These are phyloP conservation scores for Megalonaias nervosa DNA, from an alignment of 1,140 invertebrate genomes.

Conservation along the genomic window DNA sequence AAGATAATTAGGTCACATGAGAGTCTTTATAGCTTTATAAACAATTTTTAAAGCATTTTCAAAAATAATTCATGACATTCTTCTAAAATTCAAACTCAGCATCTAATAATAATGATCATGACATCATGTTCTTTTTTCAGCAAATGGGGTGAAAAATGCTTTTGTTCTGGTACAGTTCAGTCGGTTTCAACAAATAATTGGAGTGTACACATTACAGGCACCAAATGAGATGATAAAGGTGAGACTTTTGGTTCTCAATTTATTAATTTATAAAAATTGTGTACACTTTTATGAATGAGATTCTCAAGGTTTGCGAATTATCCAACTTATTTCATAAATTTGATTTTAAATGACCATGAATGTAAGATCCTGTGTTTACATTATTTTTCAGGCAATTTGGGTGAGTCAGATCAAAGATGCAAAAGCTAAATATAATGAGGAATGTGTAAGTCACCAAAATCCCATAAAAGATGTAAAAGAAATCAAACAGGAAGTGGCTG, in stretches of 20 bases:
- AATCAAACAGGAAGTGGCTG: neutral
- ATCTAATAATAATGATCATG: neutral
- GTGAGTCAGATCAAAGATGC: slow-evolving; percentile 28
- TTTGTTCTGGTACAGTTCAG: slow-evolving; percentile 77
- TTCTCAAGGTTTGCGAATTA: neutral
- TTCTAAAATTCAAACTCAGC: too few species aligned
- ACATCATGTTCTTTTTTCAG: slow-evolving; percentile 52
- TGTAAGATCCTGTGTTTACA: neutral
- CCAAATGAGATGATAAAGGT: slow-evolving; percentile 75
- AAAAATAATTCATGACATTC: too few species aligned
- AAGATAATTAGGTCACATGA: too few species aligned
- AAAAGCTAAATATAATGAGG: slow-evolving; percentile 1
- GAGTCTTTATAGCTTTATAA: too few species aligned
- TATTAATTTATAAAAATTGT: neutral
- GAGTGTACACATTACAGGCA: slow-evolving; percentile 76
- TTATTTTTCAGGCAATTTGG: slow-evolving; percentile 21
- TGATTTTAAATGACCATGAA: neutral
- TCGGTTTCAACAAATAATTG: slow-evolving; percentile 76
- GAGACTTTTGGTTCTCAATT: slow-evolving; percentile 24
- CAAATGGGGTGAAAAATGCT: slow-evolving; percentile 75
- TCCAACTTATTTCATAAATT: neutral
- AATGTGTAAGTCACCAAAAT: neutral
- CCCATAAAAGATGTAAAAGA: slow-evolving; percentile 15
- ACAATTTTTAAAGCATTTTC: too few species aligned
- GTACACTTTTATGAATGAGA: neutral